Evolutionary conservation across 2,113 vertebrate species (phyloP), one percentile per base, ranked within the genome.

Genomic region (Salminus brasiliensis): DNA sequence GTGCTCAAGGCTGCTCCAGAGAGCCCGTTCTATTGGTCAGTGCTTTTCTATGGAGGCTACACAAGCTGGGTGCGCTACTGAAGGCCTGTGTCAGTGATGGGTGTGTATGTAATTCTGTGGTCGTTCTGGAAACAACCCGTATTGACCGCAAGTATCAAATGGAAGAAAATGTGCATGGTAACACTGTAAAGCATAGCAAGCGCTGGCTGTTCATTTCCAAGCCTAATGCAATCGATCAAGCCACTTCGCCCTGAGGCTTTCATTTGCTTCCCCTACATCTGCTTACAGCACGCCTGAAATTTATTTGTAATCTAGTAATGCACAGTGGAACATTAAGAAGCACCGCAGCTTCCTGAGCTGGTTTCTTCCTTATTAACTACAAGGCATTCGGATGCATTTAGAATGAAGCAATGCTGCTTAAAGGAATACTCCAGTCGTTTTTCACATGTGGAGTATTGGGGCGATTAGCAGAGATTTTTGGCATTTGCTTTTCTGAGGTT

Each of bases 331-430:
- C 36, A 73, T 66, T 45, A 18, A 2, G 30, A 36, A 67, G 32
- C 60, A 21, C 30, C 47, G 70, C 15, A 12, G 25, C 41, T 36
- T 79, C 52, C 43, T 57, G 79, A 78, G 79, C 60, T 27, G 39
- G 39, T 45, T 73, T 79, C 45, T 53, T 62, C 34, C 55, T 30
- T 60, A 72, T 81, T 41, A 84, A 79, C 73, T 67, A 45, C 30
- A 18, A 67, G 43, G 60, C 23, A 39, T 43, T 55, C n/a, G 43
- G 34, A 68, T 53, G 43, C 30, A 18, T 63, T 80, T 49, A 25
- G 29, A 69, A 43, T 12, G n/a, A 18, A n/a, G 83, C n/a, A n/a
- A 71, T 70, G 83, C 72, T 81, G 81, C 62, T 80, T 23, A 74
- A 77, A 74, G 69, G 81, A 78, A 79, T 10, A 36, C 81, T 83